Base-by-base conservation (phyloP, 2,888 invertebrate species). In the Mactromeris polynyma region DNA sequence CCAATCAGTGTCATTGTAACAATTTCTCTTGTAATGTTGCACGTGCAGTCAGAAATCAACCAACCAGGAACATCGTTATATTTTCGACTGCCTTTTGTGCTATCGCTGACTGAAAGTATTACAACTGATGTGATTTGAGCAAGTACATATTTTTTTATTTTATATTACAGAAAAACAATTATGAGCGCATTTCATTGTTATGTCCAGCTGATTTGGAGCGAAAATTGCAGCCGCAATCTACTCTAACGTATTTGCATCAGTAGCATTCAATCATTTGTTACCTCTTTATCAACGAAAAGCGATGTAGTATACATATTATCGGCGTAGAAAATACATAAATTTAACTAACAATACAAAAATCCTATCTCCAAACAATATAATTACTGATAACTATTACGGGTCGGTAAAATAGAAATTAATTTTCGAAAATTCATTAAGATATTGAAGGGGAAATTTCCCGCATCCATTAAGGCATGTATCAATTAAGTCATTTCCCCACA, bases 401-500 rank as follows among this genome's bases (percentile, higher is more conserved):
- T 73, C 36, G 36, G 73, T 36, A 36, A 36, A 73, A 33, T 19
- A 73, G 73, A 73, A 36, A 73, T 73, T 73, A 73, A 73, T 33
- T 73, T 73, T 73, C 11, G 31, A 73, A 73, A 36, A 73, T 73
- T 73, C 73, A 73, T 73, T 73, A 73, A 73, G 73, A 73, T 73
- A 73, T 73, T 33, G 73, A 36, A 4, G 73, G 17, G 4, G 36
- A 73, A 9, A 7, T 31, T 73, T 33, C 73, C 73, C 19, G 36
- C 19, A 33, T 73, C 73, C 73, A 73, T 73, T 73, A 36, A 73
- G 33, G 19, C 36, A 11, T 19, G 36, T 73, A 36, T 73, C 73
- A 73, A 73, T 73, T 73, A 73, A 73, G 73, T 73, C 73, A 73
- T 73, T 73, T 73, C 33, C 73, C 58, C 26, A 36, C 36, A 33